Conservation (phyloP, 2,888 invertebrate genomes). For the Miltochrista miniata region DNA sequence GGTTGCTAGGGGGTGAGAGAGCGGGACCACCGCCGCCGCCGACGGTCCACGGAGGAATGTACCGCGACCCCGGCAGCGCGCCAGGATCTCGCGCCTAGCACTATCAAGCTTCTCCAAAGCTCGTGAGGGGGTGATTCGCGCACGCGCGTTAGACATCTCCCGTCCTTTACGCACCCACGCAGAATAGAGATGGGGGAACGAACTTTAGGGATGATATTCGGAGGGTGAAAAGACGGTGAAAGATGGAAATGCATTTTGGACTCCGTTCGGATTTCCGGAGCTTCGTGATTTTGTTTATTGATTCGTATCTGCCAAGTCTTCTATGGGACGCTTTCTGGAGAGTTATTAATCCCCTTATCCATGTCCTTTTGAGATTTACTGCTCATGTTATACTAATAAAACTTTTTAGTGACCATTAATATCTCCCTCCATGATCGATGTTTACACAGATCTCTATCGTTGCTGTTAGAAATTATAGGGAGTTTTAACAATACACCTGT, state of each 20-base stretch:
- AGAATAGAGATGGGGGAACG: conserved; percentile 52
- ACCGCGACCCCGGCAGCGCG: conserved; percentile 67
- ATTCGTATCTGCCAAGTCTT: conserved; percentile 68
- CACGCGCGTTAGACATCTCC: conserved; percentile 60
- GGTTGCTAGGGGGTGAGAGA: conserved; percentile 69
- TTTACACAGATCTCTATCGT: conserved; percentile 24
- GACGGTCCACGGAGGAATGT: conserved; percentile 80
- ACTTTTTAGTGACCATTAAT: conserved; percentile 48
- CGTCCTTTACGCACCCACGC: conserved; percentile 57
- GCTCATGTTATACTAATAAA: conserved; percentile 60
- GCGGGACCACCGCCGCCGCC: conserved; percentile 79
- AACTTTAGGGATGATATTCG: conserved; percentile 77
- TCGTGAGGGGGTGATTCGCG: conserved; percentile 77
- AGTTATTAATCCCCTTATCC: conserved; percentile 73
- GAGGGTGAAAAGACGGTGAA: conserved; percentile 81
- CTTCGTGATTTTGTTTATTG: conserved; percentile 81
- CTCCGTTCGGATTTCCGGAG: conserved; percentile 81
- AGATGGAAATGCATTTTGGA: conserved; percentile 83
- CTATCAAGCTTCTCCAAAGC: conserved; percentile 72
- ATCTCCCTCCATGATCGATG: conserved; percentile 38
- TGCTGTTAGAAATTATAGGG: conserved; percentile 34
- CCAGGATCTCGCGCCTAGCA: conserved; percentile 71
- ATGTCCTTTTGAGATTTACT: conserved; percentile 67
- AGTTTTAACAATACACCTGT: conserved; percentile 57
- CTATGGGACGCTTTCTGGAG: conserved; percentile 55